Base-by-base conservation (phyloP, 2,113 vertebrate species). In the Podarcis raffonei region DNA sequence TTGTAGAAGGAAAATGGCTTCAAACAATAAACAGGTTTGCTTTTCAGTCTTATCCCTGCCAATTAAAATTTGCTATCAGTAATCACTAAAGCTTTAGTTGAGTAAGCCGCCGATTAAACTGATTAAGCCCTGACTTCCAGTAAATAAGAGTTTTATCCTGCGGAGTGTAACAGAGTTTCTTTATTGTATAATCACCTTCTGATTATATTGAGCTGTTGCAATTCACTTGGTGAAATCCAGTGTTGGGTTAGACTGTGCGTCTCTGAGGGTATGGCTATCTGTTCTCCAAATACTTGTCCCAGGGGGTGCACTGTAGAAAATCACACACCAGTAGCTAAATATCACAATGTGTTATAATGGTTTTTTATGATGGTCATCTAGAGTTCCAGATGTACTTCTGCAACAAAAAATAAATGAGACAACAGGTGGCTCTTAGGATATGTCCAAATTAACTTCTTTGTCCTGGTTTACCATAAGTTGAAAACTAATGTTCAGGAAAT, bases 401-500 rank as follows among this genome's bases (percentile, higher is more conserved):
- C 74, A 76, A 6, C 74, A 76, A 76, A 39, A 76, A 76, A 76
- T 76, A 13, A 75, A 75, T 27, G 32, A n/a, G 25, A 15, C 7
- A 48, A n/a, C 18, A 30, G 15, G 5, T 27, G 12, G 25, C 1
- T 57, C 48, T 57, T 59, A 1, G 6, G 15, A 23, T 7, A 22
- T n/a, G 15, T 27, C 32, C 53, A 80, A 5, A 78, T 48, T 2
- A 48, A 78, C 25, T 78, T 78, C 6, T 12, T 48, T 48, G 76
- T 8, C 12, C 42, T 25, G 22, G 22, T 42, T 12, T 48, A 48
- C 23, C 9, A 12, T 15, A 80, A 59, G 5, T 6, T 80, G 80
- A 72, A 32, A 81, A 91, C 87, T 90, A 83, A 91, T n/a, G 23
- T 86, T 84, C 35, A 62, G 30, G 27, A 80, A 59, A 59, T 6